Base-by-base conservation (phyloP, 2,797 vertebrate genomes). In the Dipus sagitta region DNA sequence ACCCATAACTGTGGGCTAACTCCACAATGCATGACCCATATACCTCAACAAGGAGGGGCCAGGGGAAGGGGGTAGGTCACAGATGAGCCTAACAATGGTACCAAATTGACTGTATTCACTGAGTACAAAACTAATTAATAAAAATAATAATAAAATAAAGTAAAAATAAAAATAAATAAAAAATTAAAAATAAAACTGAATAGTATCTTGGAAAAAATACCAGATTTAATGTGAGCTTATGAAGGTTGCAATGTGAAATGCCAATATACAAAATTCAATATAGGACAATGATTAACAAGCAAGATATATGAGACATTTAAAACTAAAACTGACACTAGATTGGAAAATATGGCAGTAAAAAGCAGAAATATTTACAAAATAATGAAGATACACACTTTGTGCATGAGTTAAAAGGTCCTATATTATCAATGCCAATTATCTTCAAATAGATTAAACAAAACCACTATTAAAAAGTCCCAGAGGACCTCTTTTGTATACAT, bases 241-340 rank as follows among this genome's bases (percentile, higher is more conserved):
- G 10, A 60, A 71, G 47, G 23, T 72, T 77, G 5, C 2, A 80
- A 32, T 12, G 83, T 94, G 38, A 6, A 77, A 87, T 21, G 62
- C 18, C 62, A 93, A 76, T 32, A 60, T n/a, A 92, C 15, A 94
- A 85, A 88, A 78, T 82, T 88, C 21, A 77, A 67, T 58, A 21
- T 67, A 94, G n/a, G 26, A 2, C 52, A 81, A 38, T 34, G 87
- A 78, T 38, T n/a, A 74, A 76, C 30, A 90, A 47, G 15, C 20
- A 38, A 82, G 60, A 82, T 64, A 72, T 78, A 75, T 94, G 67
- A 88, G 77, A 54, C 20, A 58, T 21, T 26, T 85, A 82, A 18
- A 3, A n/a, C 47, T 72, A 81, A 92, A 88, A 80, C 26, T 82
- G 65, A 54, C 54, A 71, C 28, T 70, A 94, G 68, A 85, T 64